phyloP scores from a whole-genome alignment of 1,140 invertebrate genomes.

The Anastrepha ludens region DNA sequence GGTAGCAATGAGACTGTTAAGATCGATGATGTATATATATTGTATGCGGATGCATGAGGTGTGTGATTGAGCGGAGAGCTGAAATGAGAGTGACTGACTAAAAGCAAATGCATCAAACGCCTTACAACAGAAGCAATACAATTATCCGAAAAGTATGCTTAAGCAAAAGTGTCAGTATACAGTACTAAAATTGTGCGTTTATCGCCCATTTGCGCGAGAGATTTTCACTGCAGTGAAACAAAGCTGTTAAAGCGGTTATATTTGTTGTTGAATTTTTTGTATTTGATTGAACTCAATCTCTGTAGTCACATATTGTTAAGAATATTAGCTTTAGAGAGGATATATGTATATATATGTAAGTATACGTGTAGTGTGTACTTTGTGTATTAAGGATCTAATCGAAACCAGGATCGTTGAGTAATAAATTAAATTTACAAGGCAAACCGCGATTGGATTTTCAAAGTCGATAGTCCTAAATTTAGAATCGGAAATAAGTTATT shows the following conservation, averaged over 20 bases:
- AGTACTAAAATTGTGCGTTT: background rate
- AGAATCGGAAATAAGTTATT: too few relatives aligned
- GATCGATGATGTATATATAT: slow-evolving; percentile 69
- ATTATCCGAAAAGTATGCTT: slow-evolving; percentile 8
- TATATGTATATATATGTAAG: background rate
- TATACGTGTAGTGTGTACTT: background rate
- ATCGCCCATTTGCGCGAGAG: background rate
- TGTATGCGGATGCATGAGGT: slow-evolving; percentile 66
- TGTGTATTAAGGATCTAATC: too few relatives aligned
- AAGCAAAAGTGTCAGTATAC: background rate
- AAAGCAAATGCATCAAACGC: background rate
- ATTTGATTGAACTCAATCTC: background rate
- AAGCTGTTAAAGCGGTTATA: too few relatives aligned
- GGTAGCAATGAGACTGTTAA: slow-evolving; percentile 72
- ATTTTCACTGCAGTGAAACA: too few relatives aligned
- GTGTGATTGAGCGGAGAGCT: background rate
- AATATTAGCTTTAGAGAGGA: background rate
- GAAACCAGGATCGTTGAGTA: too few relatives aligned
- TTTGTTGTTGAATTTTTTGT: too few relatives aligned
- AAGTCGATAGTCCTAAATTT: too few relatives aligned
- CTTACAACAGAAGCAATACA: background rate
- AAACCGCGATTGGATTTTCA: too few relatives aligned
- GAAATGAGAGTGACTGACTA: background rate
- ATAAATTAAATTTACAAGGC: too few relatives aligned
- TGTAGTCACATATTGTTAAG: background rate